Evolutionary conservation across 64 coral and sea anemone species (phyloP).

Genomic region (Montipora efflorescens): DNA sequence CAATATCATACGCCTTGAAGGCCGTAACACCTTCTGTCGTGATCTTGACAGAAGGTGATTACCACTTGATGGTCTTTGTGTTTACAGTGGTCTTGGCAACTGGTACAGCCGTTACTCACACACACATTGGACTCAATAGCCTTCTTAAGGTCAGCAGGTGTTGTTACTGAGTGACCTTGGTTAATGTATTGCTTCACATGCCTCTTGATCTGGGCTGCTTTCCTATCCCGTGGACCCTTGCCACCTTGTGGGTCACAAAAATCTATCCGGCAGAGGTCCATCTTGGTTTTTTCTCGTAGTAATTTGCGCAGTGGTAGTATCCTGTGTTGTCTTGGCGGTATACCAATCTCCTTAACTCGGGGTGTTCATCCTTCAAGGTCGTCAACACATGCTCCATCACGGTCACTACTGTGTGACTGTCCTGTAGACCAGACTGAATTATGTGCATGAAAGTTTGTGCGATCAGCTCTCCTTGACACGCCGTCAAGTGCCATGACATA

Average conservation of each 20-base stretch:
- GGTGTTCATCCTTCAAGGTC: constrained; percentile 30
- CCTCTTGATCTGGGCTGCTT: constrained; percentile 28
- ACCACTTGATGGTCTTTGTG: not conserved
- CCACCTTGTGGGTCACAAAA: not conserved
- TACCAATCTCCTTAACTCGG: not conserved
- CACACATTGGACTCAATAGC: constrained; percentile 23
- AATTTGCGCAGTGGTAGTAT: not conserved
- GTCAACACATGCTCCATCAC: constrained; percentile 40
- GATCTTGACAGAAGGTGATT: too few relatives aligned
- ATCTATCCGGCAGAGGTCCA: not conserved
- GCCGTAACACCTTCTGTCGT: not conserved
- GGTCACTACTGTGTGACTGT: constrained; percentile 35
- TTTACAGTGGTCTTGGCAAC: not conserved
- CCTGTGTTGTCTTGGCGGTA: constrained; percentile 29
- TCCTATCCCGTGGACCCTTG: not conserved
- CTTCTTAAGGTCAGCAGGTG: constrained; percentile 41
- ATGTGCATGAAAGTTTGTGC: constrained; percentile 35
- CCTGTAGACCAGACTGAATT: constrained; percentile 19
- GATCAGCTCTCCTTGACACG: not conserved
- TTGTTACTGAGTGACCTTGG: constrained; percentile 38
- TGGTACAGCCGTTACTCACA: too few relatives aligned
- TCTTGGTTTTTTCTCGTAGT: not conserved
- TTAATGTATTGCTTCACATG: constrained; percentile 45
- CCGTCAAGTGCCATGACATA: not conserved
- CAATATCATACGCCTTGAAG: not conserved